A percentile compares a stretch with the other conserved stretches of the same genome.
Evolutionary conservation across 2,113 vertebrate species (phyloP).

Genomic region (Otus sunia): DNA sequence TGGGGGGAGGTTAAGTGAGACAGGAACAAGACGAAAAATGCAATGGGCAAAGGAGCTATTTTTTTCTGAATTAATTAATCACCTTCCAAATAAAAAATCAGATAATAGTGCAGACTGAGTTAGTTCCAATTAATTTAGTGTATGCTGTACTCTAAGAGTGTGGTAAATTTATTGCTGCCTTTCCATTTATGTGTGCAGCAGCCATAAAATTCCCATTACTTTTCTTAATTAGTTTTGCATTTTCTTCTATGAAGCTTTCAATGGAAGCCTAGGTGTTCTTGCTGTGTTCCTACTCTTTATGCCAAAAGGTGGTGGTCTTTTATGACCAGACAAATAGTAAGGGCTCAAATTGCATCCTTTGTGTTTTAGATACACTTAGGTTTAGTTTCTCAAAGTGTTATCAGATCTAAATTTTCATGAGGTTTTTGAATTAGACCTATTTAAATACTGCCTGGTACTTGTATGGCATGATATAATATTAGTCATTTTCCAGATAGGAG

Average conservation of each 20-base stretch:
- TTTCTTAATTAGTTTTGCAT: constrained; percentile 66
- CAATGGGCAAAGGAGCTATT: neutral
- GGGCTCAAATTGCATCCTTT: neutral
- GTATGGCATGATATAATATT: neutral
- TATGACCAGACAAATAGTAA: neutral
- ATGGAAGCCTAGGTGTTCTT: constrained; percentile 48
- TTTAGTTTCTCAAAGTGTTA: neutral
- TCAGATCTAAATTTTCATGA: neutral
- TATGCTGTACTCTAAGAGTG: constrained; percentile 2
- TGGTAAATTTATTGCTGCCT: constrained; percentile 40
- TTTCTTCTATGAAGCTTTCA: constrained; percentile 61
- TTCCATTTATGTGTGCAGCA: constrained; percentile 40
- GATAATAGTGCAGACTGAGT: constrained; percentile 22
- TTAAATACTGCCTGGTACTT: neutral
- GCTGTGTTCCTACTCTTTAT: neutral
- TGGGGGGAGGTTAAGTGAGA: neutral
- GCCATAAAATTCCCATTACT: constrained; percentile 69
- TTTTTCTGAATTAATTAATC: constrained; percentile 17
- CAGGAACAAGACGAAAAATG: neutral
- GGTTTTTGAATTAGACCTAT: neutral
- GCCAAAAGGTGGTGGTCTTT: neutral
- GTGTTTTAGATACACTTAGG: neutral
- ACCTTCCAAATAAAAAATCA: neutral
- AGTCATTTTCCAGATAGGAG: neutral
- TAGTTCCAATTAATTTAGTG: constrained; percentile 61